Base-by-base conservation (phyloP, 2,888 invertebrate species). In the Drosophila koepferae region DNA sequence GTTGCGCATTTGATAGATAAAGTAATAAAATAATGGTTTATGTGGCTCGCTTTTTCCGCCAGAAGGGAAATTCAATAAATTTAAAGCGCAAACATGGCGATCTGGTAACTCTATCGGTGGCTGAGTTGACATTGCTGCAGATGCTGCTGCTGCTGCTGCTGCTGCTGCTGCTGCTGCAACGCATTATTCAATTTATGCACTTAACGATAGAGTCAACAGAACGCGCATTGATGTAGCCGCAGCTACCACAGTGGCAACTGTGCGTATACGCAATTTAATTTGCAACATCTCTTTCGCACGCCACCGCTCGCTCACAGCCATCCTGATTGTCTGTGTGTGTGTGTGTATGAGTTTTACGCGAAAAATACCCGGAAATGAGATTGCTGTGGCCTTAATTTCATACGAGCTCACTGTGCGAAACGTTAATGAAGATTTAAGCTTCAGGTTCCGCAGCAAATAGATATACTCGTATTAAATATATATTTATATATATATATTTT, bases 261-360 rank as follows among this genome's bases (percentile, higher is more conserved):
- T 71, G 81, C 88, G 84, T 82, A 81, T 87, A 82, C 88, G 83
- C 81, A 85, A 85, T 87, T 87, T 79, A 77, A 85, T 85, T 81
- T 74, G 61, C 66, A 71, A 64, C 79, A 74, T 61, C 70, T 78
- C 61, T 74, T 36, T 54, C 41, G 16, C 55, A 40, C 43, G 20
- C 54, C 28, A 18, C 20, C 43, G 12, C 58, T 38, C 63, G 10
- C 38, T 36, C 18, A 2, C 38, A 2, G 43, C 5, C 16, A 8
- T 14, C 34, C 2, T 12, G 18, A 10, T 23, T 23, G 7, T 54
- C 31, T 16, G 10, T 23, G 18, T 43, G 31, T 63, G 10, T 23
- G 18, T 43, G 31, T 63, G 61, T 34, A 63, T 69, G 53, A 36
- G 38, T 16, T 54, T 16, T 54, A 23, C 16, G 53, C 23, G 67